Base-by-base conservation (phyloP, 2,113 vertebrate species). In the Oostethus manadensis region DNA sequence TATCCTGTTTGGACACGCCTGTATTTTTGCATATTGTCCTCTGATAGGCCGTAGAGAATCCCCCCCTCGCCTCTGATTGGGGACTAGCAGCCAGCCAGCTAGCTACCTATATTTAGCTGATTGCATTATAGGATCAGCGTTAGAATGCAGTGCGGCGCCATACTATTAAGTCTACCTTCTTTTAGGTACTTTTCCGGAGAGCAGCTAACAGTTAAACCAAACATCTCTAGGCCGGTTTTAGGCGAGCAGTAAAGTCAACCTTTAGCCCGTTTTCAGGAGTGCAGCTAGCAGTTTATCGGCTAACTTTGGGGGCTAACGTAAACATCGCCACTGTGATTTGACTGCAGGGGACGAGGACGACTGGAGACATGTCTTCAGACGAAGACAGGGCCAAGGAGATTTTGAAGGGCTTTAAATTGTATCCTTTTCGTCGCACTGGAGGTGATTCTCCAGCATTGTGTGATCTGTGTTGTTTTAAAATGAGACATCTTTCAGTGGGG, bases 331-430 rank as follows among this genome's bases (percentile, higher is more conserved):
- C 29, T 33, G 29, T 33, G 29, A 33, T 33, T 33, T 33, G 29
- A 33, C 38, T 18, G 16, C 17, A 18, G 7, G 44, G 8, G 50
- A 51, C 8, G 29, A 26, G 11, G 50, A 51, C 15, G 50, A 40
- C 29, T 13, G 53, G 35, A 55, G 76, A 77, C 47, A 91, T 91
- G 90, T 91, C 90, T 90, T 89, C 88, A 77, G 85, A 85, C 66
- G 89, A 91, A 87, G 89, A 90, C 88, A 84, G 90, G 78, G 90
- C 89, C 79, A 91, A 89, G 85, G 90, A 91, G 29, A 91, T 91
- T 73, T 66, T 91, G 73, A 91, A 87, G 63, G 90, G 90, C 46
- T 91, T 91, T 82, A 91, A 88, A 86, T 72, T 91, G 90, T 91
- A 91, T 91, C 90, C 90, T 91, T 90, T 77, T 16, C 23, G 2